Evolutionary conservation across 2,113 vertebrate species (phyloP), one percentile per base, ranked within the genome.

Genomic region (Meleagris gallopavo): DNA sequence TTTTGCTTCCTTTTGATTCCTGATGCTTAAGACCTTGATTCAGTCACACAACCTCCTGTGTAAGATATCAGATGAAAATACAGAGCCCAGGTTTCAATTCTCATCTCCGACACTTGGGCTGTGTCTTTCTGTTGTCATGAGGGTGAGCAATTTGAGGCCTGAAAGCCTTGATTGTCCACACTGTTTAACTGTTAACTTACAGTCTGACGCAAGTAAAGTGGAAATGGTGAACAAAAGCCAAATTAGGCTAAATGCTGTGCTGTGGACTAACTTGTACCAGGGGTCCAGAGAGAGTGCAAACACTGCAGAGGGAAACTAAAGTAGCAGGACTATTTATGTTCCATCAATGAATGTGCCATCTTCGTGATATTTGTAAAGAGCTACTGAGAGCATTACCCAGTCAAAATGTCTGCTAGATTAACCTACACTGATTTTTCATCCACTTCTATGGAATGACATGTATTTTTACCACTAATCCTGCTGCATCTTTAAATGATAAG

Each of bases 391-490:
- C 30, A 12, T 57, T 60, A 4, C n/a, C 38, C 38, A 41, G 54
- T 21, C 4, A 50, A 70, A 61, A 54, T 43, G 17, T 32, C 27
- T 70, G 17, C 67, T 84, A 67, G 73, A 90, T 92, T 52, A 94
- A 75, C 72, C 34, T 81, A 40, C 60, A 16, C 71, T 61, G 58
- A 83, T 92, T 87, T 83, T 84, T 52, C 77, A 71, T 80, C n/a
- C 16, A 2, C 93, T 93, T 94, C 4, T 88, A 71, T 55, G 66
- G 61, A 82, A 94, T 93, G 82, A 46, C 40, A 18, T 76, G 73
- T 67, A 83, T 81, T 95, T 96, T 89, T 86, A 91, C 80, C 48
- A 36, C 54, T 72, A 88, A 85, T 87, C 93, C 86, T 76, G 69
- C 61, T 84, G 65, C 70, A 61, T 88, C 72, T 92, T 94, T 89